Evolutionary conservation across 1,140 invertebrate species (phyloP).

Genomic region (Drosophila rhopaloa): DNA sequence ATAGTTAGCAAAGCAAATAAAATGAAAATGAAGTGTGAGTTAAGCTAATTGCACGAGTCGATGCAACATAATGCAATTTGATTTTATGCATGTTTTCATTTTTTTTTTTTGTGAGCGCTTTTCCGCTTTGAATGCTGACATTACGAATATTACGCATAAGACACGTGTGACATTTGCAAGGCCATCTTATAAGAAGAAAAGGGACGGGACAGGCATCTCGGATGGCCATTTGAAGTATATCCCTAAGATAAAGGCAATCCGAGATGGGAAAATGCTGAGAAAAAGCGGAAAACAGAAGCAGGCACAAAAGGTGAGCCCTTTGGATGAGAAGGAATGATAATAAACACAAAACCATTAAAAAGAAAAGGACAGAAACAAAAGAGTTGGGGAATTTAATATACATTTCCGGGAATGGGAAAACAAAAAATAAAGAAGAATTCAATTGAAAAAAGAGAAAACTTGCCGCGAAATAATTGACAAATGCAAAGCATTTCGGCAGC

Average conservation of each 20-base stretch:
- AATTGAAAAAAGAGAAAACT: conserved; percentile 20
- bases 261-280: conserved; percentile 20
- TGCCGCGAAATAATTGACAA: neutral
- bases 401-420: neutral
- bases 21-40: neutral
- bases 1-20: neutral
- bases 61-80: neutral
- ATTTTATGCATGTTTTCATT: neutral
- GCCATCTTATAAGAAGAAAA: neutral
- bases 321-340: conserved; percentile 33
- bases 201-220: conserved; percentile 3
- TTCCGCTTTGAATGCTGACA: conserved; percentile 13
- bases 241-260: conserved; percentile 50
- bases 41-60: conserved; percentile 7
- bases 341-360: conserved; percentile 47
- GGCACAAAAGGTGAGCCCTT: conserved; percentile 17
- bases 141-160: conserved; percentile 44
- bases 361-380: neutral
- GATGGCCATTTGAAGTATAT: conserved; percentile 53
- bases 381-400: conserved; percentile 34
- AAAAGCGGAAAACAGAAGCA: neutral
- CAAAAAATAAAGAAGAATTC: neutral
- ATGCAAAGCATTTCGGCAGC: neutral
- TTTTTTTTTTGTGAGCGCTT: no score
- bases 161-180: conserved; percentile 39